Evolutionary conservation across 2,113 vertebrate species (phyloP).

Genomic region (Enhydra lutris): DNA sequence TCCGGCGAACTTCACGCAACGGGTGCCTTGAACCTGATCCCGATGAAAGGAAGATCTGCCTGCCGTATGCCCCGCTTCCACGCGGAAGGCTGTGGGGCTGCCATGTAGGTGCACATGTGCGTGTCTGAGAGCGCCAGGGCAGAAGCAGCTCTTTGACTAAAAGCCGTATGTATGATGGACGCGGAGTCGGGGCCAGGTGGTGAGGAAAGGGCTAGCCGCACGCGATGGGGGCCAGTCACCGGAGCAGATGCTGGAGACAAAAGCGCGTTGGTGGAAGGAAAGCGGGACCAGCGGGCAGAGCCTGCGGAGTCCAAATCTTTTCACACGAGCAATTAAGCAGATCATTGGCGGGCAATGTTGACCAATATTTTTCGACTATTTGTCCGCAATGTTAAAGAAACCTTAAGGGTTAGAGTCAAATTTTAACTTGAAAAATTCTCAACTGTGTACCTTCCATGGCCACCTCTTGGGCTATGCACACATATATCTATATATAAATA

Average conservation of each 20-base stretch:
- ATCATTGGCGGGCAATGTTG: background rate
- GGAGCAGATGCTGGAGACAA: constrained; percentile 42
- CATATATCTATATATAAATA: no score
- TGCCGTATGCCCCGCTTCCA: background rate
- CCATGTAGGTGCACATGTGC: background rate
- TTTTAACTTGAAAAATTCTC: constrained; percentile 21
- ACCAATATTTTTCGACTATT: background rate
- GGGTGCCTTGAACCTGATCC: background rate
- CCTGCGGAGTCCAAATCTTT: constrained; percentile 3
- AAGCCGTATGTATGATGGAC: background rate
- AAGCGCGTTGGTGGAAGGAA: constrained; percentile 11
- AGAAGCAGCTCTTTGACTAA: background rate
- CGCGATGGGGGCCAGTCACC: background rate
- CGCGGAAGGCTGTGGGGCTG: constrained; percentile 6
- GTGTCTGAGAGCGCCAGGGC: background rate
- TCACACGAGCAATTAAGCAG: constrained; percentile 1
- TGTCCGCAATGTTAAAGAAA: background rate
- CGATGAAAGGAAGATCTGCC: constrained; percentile 41
- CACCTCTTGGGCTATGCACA: background rate
- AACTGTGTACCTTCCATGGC: background rate
- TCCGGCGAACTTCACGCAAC: background rate
- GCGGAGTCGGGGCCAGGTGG: background rate
- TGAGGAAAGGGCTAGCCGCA: background rate
- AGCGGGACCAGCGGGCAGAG: background rate
- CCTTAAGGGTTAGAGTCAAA: background rate